phyloP scores from a whole-genome alignment of 2,797 vertebrate species.

The Botia kubotai region DNA sequence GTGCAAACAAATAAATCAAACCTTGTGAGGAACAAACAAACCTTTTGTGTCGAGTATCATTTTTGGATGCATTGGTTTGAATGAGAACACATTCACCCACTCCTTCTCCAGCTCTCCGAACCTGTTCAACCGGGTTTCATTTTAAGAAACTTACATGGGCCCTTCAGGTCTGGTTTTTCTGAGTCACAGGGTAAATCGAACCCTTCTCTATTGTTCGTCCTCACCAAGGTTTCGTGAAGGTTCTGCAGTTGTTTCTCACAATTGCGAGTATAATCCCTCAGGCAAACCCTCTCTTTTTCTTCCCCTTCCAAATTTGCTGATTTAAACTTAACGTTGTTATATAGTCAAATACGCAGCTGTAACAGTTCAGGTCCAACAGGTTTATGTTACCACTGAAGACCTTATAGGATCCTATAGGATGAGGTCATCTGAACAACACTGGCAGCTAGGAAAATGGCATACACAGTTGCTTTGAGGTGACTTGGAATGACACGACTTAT shows the following conservation, averaged over 20 bases:
- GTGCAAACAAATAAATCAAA: constrained; percentile 84
- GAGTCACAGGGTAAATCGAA: constrained; percentile 38
- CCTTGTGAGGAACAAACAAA: constrained; percentile 68
- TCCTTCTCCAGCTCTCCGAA: constrained; percentile 21
- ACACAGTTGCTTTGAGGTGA: background rate
- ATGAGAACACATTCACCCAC: constrained; percentile 8
- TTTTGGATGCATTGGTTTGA: constrained; percentile 17
- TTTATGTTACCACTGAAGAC: constrained; percentile 1
- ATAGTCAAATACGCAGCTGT: background rate
- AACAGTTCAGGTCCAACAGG: constrained; percentile 9
- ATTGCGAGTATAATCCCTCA: constrained; percentile 19
- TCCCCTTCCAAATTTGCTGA: background rate
- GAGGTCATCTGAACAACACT: constrained; percentile 18
- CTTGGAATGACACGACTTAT: background rate
- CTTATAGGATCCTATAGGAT: constrained; percentile 20
- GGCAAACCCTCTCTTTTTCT: constrained; percentile 1
- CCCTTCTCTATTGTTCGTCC: constrained; percentile 22
- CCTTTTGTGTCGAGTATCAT: constrained; percentile 50
- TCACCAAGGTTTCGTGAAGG: background rate
- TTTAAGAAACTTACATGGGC: constrained; percentile 17
- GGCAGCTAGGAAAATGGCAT: background rate
- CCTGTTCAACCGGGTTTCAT: constrained; percentile 50
- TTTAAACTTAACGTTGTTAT: background rate
- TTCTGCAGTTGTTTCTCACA: constrained; percentile 5
- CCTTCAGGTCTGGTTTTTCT: constrained; percentile 28